Conservation (phyloP, 2,113 vertebrate genomes). For the Cromileptes altivelis region DNA sequence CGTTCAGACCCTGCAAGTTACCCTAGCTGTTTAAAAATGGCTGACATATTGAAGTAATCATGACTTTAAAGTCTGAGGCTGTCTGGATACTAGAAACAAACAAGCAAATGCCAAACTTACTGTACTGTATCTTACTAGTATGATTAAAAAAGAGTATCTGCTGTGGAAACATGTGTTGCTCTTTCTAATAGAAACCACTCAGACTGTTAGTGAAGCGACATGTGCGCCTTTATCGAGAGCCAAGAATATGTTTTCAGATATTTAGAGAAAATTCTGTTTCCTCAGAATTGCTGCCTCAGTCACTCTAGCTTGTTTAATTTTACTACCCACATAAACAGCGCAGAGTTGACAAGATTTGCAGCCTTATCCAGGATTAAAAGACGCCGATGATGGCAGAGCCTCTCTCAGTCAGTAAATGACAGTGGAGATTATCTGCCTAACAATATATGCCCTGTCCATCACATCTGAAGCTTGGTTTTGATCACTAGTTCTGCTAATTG, state of each 20-base stretch:
- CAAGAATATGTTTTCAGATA: slow-evolving; percentile 10
- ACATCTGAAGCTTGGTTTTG: slow-evolving; percentile 45
- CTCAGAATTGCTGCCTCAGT: neutral
- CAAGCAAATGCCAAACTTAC: neutral
- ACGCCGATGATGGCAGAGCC: slow-evolving; percentile 6
- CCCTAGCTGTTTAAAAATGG: neutral
- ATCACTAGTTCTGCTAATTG: slow-evolving; percentile 64
- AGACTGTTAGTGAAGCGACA: slow-evolving; percentile 14
- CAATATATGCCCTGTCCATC: slow-evolving; percentile 49
- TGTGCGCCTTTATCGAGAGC: slow-evolving; percentile 8
- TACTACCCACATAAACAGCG: slow-evolving; percentile 8
- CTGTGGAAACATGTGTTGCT: neutral
- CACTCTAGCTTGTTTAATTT: slow-evolving; percentile 6
- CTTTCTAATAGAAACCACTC: slow-evolving; percentile 24
- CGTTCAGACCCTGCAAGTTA: neutral
- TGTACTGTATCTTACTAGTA: neutral
- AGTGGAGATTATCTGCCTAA: slow-evolving; percentile 18
- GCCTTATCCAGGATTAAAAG: slow-evolving; percentile 52
- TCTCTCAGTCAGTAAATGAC: slow-evolving; percentile 21
- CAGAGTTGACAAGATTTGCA: slow-evolving; percentile 33
- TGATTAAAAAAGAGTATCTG: neutral
- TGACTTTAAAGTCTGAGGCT: neutral
- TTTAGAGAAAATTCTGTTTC: slow-evolving; percentile 5
- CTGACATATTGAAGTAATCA: neutral
- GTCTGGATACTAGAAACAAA: neutral